Percentiles rank a stretch among this genome's conserved stretches.
These are phyloP conservation scores for Pterocles gutturalis DNA, from an alignment of 2,113 vertebrate genomes.

Conservation along the genomic window DNA sequence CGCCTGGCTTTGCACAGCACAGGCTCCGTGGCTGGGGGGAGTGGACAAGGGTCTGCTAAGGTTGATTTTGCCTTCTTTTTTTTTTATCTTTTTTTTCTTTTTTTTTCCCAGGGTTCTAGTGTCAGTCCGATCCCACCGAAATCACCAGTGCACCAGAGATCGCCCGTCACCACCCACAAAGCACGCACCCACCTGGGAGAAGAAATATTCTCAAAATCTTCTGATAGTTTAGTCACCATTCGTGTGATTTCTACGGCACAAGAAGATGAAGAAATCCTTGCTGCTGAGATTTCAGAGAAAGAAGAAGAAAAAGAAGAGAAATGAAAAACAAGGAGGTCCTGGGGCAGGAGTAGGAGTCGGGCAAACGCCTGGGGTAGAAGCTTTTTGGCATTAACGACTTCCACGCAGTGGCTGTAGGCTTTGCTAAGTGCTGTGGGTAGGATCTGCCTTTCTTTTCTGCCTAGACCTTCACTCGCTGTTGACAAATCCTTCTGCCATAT, in stretches of 20 bases:
- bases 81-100: no score
- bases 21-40: rapidly evolving
- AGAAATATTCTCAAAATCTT: slow-evolving; percentile 55
- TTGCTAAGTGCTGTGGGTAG: not conserved
- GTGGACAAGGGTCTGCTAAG: not conserved
- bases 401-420: not conserved
- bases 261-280: slow-evolving; percentile 79
- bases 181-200: not conserved
- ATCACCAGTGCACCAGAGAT: slow-evolving; percentile 72
- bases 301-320: slow-evolving; percentile 10
- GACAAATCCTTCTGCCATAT: not conserved
- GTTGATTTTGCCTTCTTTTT: not conserved
- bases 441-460: not conserved
- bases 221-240: slow-evolving; percentile 77
- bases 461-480: not conserved
- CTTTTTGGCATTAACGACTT: not conserved
- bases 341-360: not conserved
- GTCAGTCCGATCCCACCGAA: slow-evolving; percentile 60
- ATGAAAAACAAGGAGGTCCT: not conserved
- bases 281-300: slow-evolving; percentile 71
- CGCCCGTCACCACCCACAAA: slow-evolving; percentile 1
- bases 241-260: slow-evolving; percentile 64
- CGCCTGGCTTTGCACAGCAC: not conserved
- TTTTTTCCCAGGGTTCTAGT: slow-evolving; percentile 63
- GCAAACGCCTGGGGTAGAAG: not conserved